phyloP scores from a whole-genome alignment of 2,888 invertebrate species.

The Drosophila multiciliata region DNA sequence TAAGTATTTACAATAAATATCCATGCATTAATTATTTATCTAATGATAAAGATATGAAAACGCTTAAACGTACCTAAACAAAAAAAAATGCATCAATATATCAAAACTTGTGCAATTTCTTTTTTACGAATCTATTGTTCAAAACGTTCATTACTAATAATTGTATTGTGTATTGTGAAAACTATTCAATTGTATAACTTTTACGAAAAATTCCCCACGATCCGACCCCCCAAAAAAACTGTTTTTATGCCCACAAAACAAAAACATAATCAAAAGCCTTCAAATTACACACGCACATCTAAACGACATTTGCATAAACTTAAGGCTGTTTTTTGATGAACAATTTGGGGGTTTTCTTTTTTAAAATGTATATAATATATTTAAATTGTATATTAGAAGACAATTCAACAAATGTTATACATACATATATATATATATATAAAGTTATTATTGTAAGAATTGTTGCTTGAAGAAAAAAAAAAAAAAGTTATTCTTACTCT shows the following conservation, averaged over 20 bases:
- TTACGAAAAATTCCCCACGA: conserved; percentile 30
- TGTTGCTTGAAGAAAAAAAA: conserved; percentile 59
- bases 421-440: conserved; percentile 33
- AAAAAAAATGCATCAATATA: conserved; percentile 11
- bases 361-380: conserved; percentile 53
- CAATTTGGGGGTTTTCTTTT: conserved; percentile 64
- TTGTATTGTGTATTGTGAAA: conserved; percentile 46
- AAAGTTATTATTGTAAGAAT: conserved; percentile 67
- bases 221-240: conserved; percentile 27
- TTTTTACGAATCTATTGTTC: conserved; percentile 76
- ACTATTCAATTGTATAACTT: conserved; percentile 55
- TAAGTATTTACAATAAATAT: conserved; percentile 34
- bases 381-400: conserved; percentile 65
- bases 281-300: conserved; percentile 2
- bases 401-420: conserved; percentile 68
- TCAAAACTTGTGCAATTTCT: conserved; percentile 78
- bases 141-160: conserved; percentile 62
- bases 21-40: conserved; percentile 35
- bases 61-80: conserved; percentile 75
- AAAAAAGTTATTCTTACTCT: conserved; percentile 65
- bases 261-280: conserved; percentile 3
- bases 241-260: conserved; percentile 38
- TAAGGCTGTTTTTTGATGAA: conserved; percentile 79
- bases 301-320: conserved; percentile 65
- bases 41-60: conserved; percentile 52